Percentiles rank a stretch among this genome's conserved stretches.
Evolutionary conservation across 2,113 vertebrate genomes (phyloP).

Genomic region (Muntiacus reevesi): DNA sequence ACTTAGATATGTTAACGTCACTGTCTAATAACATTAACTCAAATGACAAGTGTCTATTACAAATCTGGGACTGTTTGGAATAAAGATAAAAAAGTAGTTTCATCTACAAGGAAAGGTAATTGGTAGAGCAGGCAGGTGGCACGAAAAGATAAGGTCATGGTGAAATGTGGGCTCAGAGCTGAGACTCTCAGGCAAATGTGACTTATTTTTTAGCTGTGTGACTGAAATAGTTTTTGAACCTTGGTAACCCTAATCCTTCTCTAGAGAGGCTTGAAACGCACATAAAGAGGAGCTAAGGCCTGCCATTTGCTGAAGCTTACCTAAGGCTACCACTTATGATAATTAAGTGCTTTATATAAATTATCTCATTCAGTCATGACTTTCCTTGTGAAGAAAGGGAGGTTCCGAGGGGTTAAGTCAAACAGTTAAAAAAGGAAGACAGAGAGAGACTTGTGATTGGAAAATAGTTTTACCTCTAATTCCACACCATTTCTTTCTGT

Average conservation of each 20-base stretch:
- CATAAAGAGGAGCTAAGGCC: not conserved
- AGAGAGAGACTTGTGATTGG: not conserved
- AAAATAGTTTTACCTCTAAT: not conserved
- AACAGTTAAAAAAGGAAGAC: not conserved
- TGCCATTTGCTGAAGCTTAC: not conserved
- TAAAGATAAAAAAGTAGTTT: not conserved
- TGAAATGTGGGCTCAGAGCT: not conserved
- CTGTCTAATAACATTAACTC: not conserved
- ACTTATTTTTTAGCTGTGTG: not conserved
- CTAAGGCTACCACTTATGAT: not conserved
- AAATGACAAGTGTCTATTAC: not conserved
- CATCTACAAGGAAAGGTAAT: not conserved
- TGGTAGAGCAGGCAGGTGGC: not conserved
- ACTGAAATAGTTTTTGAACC: not conserved
- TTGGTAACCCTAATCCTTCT: not conserved
- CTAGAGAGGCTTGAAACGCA: not conserved
- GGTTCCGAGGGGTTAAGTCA: not conserved
- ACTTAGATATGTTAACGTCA: not conserved
- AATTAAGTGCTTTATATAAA: not conserved
- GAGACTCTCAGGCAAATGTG: not conserved
- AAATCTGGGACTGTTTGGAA: not conserved
- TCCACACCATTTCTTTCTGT: not conserved
- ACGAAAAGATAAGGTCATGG: not conserved
- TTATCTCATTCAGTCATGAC: not conserved
- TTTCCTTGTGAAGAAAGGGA: not conserved